Conservation (phyloP, 2,797 vertebrate species). For the Oreochromis mossambicus region DNA sequence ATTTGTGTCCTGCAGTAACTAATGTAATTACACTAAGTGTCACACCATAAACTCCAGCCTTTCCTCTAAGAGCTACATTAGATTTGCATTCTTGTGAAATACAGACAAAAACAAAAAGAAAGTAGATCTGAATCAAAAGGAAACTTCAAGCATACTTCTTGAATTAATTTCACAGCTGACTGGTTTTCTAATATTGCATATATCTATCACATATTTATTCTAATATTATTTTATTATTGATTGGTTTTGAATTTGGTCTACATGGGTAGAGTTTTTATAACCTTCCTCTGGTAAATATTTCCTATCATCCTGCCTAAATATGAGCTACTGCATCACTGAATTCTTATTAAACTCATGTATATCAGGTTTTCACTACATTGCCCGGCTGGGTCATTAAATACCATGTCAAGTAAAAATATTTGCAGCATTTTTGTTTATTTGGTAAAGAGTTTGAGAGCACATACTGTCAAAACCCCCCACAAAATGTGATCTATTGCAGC, state of each 20-base stretch:
- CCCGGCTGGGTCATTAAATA: background rate
- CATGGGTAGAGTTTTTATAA: background rate
- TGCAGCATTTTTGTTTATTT: background rate
- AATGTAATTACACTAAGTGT: background rate
- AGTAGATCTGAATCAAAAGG: background rate
- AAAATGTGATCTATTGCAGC: background rate
- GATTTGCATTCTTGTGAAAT: background rate
- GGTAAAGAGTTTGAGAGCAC: background rate
- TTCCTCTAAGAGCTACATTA: background rate
- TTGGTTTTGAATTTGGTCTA: background rate
- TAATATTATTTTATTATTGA: background rate
- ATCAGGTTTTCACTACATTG: background rate
- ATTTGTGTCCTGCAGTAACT: background rate
- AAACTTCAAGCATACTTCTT: background rate
- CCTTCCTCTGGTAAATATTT: background rate
- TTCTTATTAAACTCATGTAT: background rate
- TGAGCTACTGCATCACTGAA: background rate
- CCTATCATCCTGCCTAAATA: background rate
- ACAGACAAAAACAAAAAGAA: background rate
- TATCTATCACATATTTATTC: background rate
- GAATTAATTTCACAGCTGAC: background rate
- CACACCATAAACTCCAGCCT: background rate
- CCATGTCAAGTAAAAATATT: background rate
- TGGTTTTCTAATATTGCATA: background rate
- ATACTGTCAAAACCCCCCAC: too few species aligned